These are phyloP conservation scores for Tethea ocularis DNA, from an alignment of 2,888 invertebrate genomes.

Conservation along the genomic window DNA sequence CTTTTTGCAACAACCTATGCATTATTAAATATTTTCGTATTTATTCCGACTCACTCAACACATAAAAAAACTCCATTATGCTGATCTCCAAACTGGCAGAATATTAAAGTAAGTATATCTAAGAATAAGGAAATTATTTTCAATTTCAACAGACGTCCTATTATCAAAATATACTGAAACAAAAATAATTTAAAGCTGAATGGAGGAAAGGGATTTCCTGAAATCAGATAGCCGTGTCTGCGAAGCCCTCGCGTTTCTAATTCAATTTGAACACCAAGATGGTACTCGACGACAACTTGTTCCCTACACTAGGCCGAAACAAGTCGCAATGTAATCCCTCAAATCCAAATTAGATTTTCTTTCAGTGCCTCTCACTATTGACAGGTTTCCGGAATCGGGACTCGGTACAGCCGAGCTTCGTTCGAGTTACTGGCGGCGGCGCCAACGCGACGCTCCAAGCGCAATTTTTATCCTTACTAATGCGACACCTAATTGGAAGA, in stretches of 20 bases:
- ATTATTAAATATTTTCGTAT: background rate
- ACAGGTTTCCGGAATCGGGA: slow-evolving; percentile 59
- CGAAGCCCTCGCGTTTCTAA: slow-evolving; percentile 62
- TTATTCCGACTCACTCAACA: background rate
- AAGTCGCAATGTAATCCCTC: slow-evolving; percentile 79
- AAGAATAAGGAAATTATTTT: slow-evolving; percentile 18
- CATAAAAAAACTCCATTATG: background rate
- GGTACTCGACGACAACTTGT: slow-evolving; percentile 52
- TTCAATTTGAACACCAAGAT: slow-evolving; percentile 68
- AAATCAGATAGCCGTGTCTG: slow-evolving; percentile 56
- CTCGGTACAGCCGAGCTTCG: slow-evolving; percentile 21
- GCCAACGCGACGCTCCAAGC: slow-evolving; percentile 47
- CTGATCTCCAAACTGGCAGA: background rate
- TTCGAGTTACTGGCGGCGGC: slow-evolving; percentile 23
- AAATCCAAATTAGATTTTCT: slow-evolving; percentile 84
- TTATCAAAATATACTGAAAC: slow-evolving; percentile 32
- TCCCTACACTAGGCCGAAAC: slow-evolving; percentile 77
- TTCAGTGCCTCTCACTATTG: slow-evolving; percentile 76
- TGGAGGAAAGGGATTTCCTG: slow-evolving; percentile 39
- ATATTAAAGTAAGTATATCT: background rate
- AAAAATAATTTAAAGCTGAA: slow-evolving; percentile 43
- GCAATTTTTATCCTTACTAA: slow-evolving; percentile 53
- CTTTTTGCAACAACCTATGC: background rate
- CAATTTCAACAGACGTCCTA: slow-evolving; percentile 23
- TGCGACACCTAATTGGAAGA: slow-evolving; percentile 58